These are phyloP conservation scores for Macquaria australasica DNA, from an alignment of 2,113 vertebrate species.

Conservation along the genomic window DNA sequence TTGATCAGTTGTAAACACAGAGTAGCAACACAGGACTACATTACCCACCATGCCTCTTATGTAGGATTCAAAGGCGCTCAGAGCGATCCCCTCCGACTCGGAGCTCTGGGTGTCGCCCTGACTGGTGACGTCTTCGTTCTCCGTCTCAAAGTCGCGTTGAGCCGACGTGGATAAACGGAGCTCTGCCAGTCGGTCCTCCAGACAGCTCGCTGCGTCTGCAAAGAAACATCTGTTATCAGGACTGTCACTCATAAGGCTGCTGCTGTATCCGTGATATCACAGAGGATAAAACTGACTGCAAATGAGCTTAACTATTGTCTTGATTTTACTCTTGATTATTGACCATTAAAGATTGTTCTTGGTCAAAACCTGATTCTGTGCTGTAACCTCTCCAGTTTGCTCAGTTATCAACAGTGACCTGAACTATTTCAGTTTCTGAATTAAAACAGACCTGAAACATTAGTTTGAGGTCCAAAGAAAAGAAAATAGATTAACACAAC, in stretches of 20 bases:
- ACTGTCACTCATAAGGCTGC: neutral
- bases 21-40: neutral
- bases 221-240: neutral
- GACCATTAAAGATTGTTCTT: no score
- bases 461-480: no score
- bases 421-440: neutral
- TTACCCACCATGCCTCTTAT: constrained; percentile 74
- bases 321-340: no score
- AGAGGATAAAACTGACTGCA: neutral
- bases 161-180: constrained; percentile 54
- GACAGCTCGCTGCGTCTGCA: constrained; percentile 63
- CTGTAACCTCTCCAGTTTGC: no score
- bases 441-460: neutral
- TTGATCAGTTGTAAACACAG: neutral
- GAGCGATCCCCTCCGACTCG: constrained; percentile 5
- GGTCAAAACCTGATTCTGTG: no score
- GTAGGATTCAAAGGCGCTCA: constrained; percentile 73
- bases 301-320: neutral
- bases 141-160: constrained; percentile 45
- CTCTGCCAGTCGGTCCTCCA: constrained; percentile 74
- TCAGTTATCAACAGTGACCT: no score
- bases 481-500: no score
- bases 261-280: neutral
- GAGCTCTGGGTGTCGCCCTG: constrained; percentile 56
- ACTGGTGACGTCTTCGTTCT: constrained; percentile 48